phyloP scores from a whole-genome alignment of 2,113 vertebrate species.

The Nothobranchius furzeri region DNA sequence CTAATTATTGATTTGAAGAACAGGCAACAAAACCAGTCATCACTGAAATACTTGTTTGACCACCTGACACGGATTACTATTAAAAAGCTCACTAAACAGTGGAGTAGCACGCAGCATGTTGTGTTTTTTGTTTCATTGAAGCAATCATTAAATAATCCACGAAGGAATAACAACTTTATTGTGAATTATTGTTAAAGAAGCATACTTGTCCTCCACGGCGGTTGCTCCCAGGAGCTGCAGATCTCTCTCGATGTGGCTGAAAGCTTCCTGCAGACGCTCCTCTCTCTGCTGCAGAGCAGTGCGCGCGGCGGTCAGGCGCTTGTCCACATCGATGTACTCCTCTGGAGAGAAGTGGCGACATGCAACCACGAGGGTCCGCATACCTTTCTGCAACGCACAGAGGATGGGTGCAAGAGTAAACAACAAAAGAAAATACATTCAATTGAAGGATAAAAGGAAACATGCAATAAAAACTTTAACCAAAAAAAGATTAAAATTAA shows the following conservation, averaged over 20 bases:
- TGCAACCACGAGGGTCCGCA: constrained; percentile 93
- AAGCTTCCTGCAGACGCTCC: constrained; percentile 85
- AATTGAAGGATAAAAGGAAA: neutral
- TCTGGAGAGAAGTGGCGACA: constrained; percentile 87
- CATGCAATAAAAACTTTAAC: neutral
- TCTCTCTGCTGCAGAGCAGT: constrained; percentile 94
- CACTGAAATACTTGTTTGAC: too few species aligned
- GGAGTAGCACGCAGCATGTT: too few species aligned
- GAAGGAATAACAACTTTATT: neutral
- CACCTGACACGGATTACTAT: too few species aligned
- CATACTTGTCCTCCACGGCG: constrained; percentile 97
- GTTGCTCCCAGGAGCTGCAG: constrained; percentile 94
- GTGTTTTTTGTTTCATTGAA: too few species aligned
- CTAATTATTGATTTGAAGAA: neutral
- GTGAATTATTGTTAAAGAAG: constrained; percentile 1
- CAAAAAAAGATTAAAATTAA: neutral
- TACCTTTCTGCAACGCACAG: constrained; percentile 84
- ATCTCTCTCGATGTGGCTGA: constrained; percentile 90
- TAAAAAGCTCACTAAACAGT: too few species aligned
- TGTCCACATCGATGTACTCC: constrained; percentile 87
- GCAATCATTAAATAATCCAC: too few species aligned
- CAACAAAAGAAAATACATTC: neutral
- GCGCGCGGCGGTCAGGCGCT: constrained; percentile 85
- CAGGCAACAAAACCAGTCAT: too few species aligned
- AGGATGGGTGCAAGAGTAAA: neutral